Evolutionary conservation across 2,797 vertebrate genomes (phyloP), one percentile per base, ranked within the genome.

Genomic region (Clarias laeviceps): DNA sequence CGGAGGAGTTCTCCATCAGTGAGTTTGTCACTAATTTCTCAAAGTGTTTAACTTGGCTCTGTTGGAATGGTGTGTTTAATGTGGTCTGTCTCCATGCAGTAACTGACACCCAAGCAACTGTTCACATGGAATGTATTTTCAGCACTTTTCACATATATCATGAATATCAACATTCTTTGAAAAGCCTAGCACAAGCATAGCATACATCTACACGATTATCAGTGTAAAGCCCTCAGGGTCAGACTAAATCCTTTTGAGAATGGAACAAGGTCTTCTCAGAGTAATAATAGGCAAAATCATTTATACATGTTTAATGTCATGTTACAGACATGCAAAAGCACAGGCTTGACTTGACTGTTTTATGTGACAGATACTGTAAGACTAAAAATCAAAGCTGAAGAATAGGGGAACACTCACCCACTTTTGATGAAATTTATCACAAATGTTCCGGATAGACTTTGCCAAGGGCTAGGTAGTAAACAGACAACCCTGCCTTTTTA

Each of bases 11-110:
- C 89, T 89, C 89, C 83, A 73, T 54, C 86, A 78, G 24, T 14
- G 5, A 17, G 24, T 27, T 86, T 85, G 84, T 86, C 90, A 86
- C 81, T 89, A 88, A 90, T 89, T 91, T 90, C 89, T 90, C 90
- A 89, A 89, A 89, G 56, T 84, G 87, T 84, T 91, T 90, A 89
- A 84, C 40, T 17, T 65, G 45, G 72, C 59, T 40, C 32, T 18
- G 20, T 29, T 76, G 85, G 66, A 80, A 76, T 82, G 69, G 70
- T 50, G 12, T 82, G 57, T 82, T 34, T 59, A 72, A 61, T 68
- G n/a, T 12, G 34, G 84, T 11, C 32, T 62, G 32, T 65, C 37
- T 50, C 80, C 34, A 57, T 3, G 70, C 40, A 22, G 56, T 54
- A n/a, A 37, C 24, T 32, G 45, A 82, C 62, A n/a, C 29, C 17